Percentiles rank a stretch among this genome's conserved stretches.
These are phyloP conservation scores for Electrophaes corylata DNA, from an alignment of 2,888 invertebrate species.

Conservation along the genomic window DNA sequence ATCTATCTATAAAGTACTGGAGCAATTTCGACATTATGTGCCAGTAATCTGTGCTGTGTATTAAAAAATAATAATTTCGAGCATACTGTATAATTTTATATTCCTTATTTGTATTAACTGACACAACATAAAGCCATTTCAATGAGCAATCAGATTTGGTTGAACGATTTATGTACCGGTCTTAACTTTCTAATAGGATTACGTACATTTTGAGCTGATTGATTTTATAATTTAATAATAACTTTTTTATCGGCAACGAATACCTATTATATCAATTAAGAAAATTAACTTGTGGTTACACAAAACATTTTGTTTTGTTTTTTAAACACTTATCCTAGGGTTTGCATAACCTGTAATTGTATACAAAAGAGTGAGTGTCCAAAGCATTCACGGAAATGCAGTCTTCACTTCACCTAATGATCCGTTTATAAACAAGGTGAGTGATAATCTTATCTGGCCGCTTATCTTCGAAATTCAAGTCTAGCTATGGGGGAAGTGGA, in stretches of 20 bases:
- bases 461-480: slow-evolving; percentile 53
- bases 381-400: not conserved
- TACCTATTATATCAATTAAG: too few relatives aligned
- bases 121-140: slow-evolving; percentile 9
- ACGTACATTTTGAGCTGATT: not conserved
- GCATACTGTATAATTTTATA: not conserved
- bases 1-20: too few relatives aligned
- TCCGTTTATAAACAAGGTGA: slow-evolving; percentile 69
- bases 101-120: not conserved
- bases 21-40: too few relatives aligned
- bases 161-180: not conserved
- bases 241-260: too few relatives aligned
- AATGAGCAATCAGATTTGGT: slow-evolving; percentile 29
- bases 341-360: too few relatives aligned
- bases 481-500: slow-evolving; percentile 51
- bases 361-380: too few relatives aligned
- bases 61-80: not conserved
- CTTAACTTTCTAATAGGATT: slow-evolving; percentile 7
- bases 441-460: slow-evolving; percentile 43
- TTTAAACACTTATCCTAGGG: too few relatives aligned
- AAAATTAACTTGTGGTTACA: too few relatives aligned
- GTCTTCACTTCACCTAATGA: slow-evolving; percentile 34
- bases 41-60: too few relatives aligned
- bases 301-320: too few relatives aligned
- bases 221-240: too few relatives aligned